Base-by-base conservation (phyloP, 1,140 invertebrate genomes). In the Drusus annulatus region DNA sequence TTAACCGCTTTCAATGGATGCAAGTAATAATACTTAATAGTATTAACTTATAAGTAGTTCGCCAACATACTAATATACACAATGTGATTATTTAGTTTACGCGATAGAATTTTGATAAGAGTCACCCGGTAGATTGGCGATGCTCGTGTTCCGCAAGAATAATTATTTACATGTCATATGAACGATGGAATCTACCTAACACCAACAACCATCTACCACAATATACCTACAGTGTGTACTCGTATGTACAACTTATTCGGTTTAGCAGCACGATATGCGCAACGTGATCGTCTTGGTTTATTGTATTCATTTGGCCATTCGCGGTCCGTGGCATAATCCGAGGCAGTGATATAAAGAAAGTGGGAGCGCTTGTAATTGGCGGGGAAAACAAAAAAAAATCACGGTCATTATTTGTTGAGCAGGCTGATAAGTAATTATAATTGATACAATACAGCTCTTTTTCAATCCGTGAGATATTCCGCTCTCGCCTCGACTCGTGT, bases 271-370 rank as follows among this genome's bases (percentile, higher is more conserved):
- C 19, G 56, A 60, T 60, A 60, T 60, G 17, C 16, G 13, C 17
- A 60, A 60, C 56, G 56, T 60, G 56, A 60, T 60, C 23, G 56
- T 60, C 17, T 19, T 21, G 56, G 23, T 60, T 60, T 60, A 60
- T 23, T 23, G 17, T 10, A 2, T 60, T 60, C 23, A 60, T 23
- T 60, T 60, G 19, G 56, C 23, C 56, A 60, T 60, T 60, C 23
- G 17, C 54, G 21, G 21, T 17, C 13, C 8, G 56, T 6, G 23
- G 56, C 23, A 8, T 5, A 28, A 13, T 13, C 10, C 36, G 13
- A 45, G 36, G 17, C 17, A 23, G 23, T 60, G 56, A 60, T 17
- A 19, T 6, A 60, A 60, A 60, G 36, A n/a, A 13, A 13, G 56
- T 60, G 56, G 56, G 56, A 15, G 56, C 15, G 36, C 36, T 45